Base-by-base conservation (phyloP, 2,888 invertebrate genomes). In the Hydroisotoma schaefferi region DNA sequence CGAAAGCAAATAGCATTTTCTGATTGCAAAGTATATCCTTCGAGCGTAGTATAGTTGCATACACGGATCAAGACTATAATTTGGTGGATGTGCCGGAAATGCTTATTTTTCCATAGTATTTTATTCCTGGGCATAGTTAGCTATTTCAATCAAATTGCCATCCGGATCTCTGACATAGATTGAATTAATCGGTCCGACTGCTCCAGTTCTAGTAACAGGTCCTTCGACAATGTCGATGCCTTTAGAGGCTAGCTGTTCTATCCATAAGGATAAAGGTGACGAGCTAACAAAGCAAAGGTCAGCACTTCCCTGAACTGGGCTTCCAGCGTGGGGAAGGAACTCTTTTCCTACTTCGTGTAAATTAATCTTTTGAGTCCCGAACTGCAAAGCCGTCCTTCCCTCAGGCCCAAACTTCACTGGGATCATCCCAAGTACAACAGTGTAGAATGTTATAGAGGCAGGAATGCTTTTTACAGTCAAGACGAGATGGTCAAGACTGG, bases 121-220 rank as follows among this genome's bases (percentile, higher is more conserved):
- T 12, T 23, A 28, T 18, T 52, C 51, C 51, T 37, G 29, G 6
- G 6, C 28, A 6, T 67, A 67, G 18, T 61, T 20, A 10, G 63
- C 44, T 43, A 67, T 67, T 56, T 67, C 67, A 37, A 67, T 56
- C 22, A 67, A 33, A 47, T 67, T 67, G 46, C 55, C 27, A 40
- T 67, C 67, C 2, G 64, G 67, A 55, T 67, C 67, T 23, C 61
- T 38, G 20, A 67, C 48, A 38, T 67, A 67, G 54, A 67, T 57
- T 6, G 67, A 67, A 15, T 18, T 61, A 20, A 67, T 63, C 2
- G 61, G 61, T n/a, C 67, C 67, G 8, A 54, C 15, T 8, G 67
- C 67, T 23, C 67, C 67, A 1, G 67, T 67, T 33, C 63, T 47
- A 20, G 38, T 37, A 22, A 67, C 67, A n/a, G 67, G 67, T n/a